phyloP scores from a whole-genome alignment of 2,888 invertebrate species.

The Druceiella hillmani region DNA sequence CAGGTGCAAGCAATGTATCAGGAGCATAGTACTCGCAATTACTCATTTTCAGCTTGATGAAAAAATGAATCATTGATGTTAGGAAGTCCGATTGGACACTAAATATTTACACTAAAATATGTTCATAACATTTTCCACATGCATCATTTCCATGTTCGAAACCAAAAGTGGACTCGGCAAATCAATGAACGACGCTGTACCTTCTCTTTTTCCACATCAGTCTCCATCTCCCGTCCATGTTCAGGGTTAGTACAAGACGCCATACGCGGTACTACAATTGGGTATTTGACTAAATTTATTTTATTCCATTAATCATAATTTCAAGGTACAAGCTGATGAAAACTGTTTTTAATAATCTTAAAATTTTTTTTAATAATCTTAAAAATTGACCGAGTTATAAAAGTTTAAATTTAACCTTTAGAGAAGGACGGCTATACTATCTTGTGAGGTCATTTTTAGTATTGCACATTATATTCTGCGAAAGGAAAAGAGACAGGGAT shows the following conservation, averaged over 20 bases:
- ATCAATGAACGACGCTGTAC: conserved; percentile 2
- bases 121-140: conserved; percentile 14
- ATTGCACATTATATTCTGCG: too few species aligned
- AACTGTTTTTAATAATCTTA: neutral
- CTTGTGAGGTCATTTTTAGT: too few species aligned
- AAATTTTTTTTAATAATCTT: neutral
- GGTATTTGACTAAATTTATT: too few species aligned
- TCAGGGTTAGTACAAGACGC: neutral
- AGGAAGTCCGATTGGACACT: conserved; percentile 12
- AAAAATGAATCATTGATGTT: conserved; percentile 12
- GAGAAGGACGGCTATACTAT: too few species aligned
- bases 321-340: neutral
- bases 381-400: too few species aligned
- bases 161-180: conserved; percentile 15
- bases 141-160: conserved; percentile 12
- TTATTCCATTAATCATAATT: too few species aligned
- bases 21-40: too few species aligned
- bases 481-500: too few species aligned
- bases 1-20: too few species aligned
- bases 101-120: conserved; percentile 14
- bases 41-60: too few species aligned
- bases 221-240: neutral
- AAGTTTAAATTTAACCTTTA: too few species aligned
- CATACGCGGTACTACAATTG: too few species aligned
- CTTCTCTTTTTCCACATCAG: neutral